Conservation (phyloP, 1,140 invertebrate genomes). For the Cryptotermes secundus region DNA sequence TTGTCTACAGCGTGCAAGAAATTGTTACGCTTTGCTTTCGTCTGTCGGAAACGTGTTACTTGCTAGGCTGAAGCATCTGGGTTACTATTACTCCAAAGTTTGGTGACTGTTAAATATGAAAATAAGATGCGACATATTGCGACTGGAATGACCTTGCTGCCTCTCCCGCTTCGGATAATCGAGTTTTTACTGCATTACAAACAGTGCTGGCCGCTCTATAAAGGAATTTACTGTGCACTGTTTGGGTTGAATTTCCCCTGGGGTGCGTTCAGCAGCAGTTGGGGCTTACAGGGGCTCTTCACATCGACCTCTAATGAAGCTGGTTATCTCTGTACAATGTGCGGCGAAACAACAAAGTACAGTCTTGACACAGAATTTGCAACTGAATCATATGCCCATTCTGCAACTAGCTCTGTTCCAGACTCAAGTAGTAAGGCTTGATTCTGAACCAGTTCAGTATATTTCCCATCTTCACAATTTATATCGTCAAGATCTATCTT, state of each 20-base stretch:
- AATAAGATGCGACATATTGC: constrained; percentile 5
- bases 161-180: background rate
- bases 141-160: background rate
- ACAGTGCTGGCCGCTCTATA: background rate
- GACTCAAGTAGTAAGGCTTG: too few relatives aligned
- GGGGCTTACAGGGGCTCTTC: background rate
- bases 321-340: constrained; percentile 11
- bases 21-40: background rate
- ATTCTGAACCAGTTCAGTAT: too few relatives aligned
- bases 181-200: constrained; percentile 8
- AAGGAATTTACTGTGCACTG: background rate
- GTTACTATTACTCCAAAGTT: background rate
- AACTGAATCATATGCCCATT: too few relatives aligned
- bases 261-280: constrained; percentile 8
- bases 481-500: too few relatives aligned
- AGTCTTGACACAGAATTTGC: background rate
- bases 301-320: constrained; percentile 10
- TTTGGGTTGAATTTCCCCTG: constrained; percentile 8
- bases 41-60: background rate
- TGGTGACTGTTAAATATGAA: constrained; percentile 4
- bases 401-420: too few relatives aligned
- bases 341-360: background rate
- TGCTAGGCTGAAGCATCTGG: background rate
- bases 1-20: background rate
- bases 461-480: too few relatives aligned